Base-by-base conservation (phyloP, 2,113 vertebrate species). In the Sardina pilchardus region DNA sequence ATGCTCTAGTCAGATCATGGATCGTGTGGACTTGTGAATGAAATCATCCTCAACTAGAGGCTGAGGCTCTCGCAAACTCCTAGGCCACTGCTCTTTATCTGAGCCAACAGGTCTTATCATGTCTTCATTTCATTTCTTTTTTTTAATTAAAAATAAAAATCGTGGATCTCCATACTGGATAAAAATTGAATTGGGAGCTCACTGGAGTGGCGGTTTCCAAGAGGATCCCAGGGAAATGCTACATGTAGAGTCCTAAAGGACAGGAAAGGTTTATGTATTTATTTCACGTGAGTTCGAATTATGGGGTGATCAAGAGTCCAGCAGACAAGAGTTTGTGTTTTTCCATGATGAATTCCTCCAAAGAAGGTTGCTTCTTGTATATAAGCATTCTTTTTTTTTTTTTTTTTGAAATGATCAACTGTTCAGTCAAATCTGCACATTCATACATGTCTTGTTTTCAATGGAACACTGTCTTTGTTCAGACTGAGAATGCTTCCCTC, bases 191-290 rank as follows among this genome's bases (percentile, higher is more conserved):
- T 80, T 85, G 85, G 80, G 85, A 80, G 47, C 81, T 82, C 17
- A 87, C 82, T 87, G 86, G 86, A 85, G 82, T 75, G 82, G 81
- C 82, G 71, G 16, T 80, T 75, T 75, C 67, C 30, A 75, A 48
- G 30, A 81, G 9, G 80, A 67, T 47, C 63, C 71, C 50, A 83
- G 81, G 34, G 43, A 91, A 90, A 88, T 89, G 88, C 91, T 91
- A 82, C 88, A 86, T 45, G 12, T 75, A 81, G 84, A 89, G 83
- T 88, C 87, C 85, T 34, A 82, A 71, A 26, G 30, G 26, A 75
- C 67, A 34, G 67, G 67, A 56, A 82, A 47, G 85, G n/a, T 85
- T 87, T 78, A 81, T 82, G 81, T 90, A 87, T 88, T 86, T 83
- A 84, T 89, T 91, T 89, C 83, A 88, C 81, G 24, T 44, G 21